Evolutionary conservation across 2,888 invertebrate genomes (phyloP).

Genomic region (Diarsia mendica): DNA sequence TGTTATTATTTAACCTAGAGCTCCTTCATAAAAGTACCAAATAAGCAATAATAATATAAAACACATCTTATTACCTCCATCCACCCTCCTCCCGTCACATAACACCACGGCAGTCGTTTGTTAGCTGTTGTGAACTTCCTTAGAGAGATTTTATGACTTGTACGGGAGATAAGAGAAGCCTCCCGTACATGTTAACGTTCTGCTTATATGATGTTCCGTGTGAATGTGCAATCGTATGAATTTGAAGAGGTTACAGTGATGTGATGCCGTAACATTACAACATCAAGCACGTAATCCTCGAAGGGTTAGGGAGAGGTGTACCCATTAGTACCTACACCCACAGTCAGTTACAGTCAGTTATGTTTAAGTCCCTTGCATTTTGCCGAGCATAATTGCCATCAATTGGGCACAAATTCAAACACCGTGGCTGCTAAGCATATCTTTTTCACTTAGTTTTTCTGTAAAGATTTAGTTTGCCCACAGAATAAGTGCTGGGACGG

Average conservation of each 20-base stretch:
- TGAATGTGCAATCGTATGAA: slow-evolving; percentile 33
- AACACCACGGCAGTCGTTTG: slow-evolving; percentile 17
- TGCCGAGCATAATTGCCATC: too few species aligned
- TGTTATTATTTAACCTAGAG: too few species aligned
- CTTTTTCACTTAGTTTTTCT: too few species aligned
- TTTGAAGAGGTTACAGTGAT: slow-evolving; percentile 2
- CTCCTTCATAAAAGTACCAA: not conserved
- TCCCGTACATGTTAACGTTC: not conserved
- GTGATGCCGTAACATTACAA: too few species aligned
- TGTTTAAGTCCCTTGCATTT: too few species aligned
- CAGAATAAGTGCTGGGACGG: not conserved
- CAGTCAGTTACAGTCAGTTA: too few species aligned
- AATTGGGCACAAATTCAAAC: too few species aligned
- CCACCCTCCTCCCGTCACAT: not conserved
- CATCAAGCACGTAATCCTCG: too few species aligned
- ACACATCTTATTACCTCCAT: not conserved
- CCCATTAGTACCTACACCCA: too few species aligned
- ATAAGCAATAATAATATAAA: not conserved
- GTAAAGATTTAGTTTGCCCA: too few species aligned
- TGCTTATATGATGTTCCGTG: slow-evolving; percentile 12
- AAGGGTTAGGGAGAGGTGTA: too few species aligned
- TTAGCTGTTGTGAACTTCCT: slow-evolving; percentile 20
- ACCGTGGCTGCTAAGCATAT: too few species aligned
- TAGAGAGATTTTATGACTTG: slow-evolving; percentile 48
- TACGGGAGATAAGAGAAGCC: slow-evolving; percentile 39